Percentiles rank a stretch among this genome's conserved stretches.
These are phyloP conservation scores for Hassar affinis DNA, from an alignment of 2,113 vertebrate genomes.

Conservation along the genomic window DNA sequence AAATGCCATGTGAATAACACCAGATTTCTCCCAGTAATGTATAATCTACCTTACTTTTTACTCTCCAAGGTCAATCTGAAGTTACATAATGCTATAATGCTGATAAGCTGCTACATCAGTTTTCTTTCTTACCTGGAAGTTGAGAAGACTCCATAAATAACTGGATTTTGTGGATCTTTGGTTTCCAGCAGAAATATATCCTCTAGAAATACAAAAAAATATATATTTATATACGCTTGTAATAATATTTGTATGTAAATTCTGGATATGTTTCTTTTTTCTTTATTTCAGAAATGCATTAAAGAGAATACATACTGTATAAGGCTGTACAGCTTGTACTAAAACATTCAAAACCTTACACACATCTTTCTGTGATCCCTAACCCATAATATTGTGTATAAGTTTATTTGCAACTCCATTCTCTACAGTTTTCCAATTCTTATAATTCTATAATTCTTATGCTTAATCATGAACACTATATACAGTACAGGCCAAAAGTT, in stretches of 20 bases:
- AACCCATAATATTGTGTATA: neutral
- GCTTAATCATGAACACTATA: neutral
- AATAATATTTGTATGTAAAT: no score
- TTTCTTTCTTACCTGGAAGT: constrained; percentile 76
- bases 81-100: neutral
- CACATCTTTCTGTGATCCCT: neutral
- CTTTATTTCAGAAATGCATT: neutral
- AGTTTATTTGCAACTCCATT: neutral
- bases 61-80: neutral
- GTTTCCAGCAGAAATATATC: constrained; percentile 82
- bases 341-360: neutral
- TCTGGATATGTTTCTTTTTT: no score
- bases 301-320: neutral
- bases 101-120: neutral
- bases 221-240: neutral
- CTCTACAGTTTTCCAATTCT: neutral
- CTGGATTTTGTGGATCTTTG: constrained; percentile 78
- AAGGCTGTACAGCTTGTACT: neutral
- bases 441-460: neutral
- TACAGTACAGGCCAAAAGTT: no score
- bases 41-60: neutral
- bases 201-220: constrained; percentile 66
- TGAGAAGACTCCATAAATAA: constrained; percentile 81
- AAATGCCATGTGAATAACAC: neutral
- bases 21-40: neutral